Evolutionary conservation across 2,888 invertebrate species (phyloP).

Genomic region (Leucophenga maculata): DNA sequence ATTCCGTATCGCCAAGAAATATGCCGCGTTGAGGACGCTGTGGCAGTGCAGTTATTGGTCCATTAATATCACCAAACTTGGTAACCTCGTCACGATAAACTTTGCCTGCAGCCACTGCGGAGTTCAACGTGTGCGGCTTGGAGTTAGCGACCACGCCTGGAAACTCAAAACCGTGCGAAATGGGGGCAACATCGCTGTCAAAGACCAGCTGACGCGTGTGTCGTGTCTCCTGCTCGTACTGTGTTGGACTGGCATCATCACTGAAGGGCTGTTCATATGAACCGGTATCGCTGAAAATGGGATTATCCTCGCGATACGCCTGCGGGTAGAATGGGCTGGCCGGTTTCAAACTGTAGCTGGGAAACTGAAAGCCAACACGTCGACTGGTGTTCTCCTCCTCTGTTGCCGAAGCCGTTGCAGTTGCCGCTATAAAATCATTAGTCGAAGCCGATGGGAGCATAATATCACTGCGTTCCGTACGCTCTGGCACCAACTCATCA

Average conservation of each 20-base stretch:
- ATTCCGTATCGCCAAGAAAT: conserved; percentile 68
- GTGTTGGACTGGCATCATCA: conserved; percentile 51
- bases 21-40: conserved; percentile 67
- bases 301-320: conserved; percentile 71
- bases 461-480: conserved; percentile 63
- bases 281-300: conserved; percentile 64
- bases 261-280: conserved; percentile 66
- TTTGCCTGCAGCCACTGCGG: conserved; percentile 58
- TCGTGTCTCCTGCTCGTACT: conserved; percentile 63
- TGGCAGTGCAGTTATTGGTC: conserved; percentile 70
- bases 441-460: conserved; percentile 47
- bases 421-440: conserved; percentile 21
- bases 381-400: conserved; percentile 67
- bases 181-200: conserved; percentile 58
- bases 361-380: conserved; percentile 71
- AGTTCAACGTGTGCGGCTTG: conserved; percentile 64
- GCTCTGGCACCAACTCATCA: conserved; percentile 57
- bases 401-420: conserved; percentile 38
- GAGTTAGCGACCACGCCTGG: conserved; percentile 66
- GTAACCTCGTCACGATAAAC: conserved; percentile 71
- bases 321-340: conserved; percentile 71
- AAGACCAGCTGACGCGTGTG: conserved; percentile 66
- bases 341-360: conserved; percentile 68
- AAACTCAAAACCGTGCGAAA: conserved; percentile 66
- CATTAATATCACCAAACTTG: conserved; percentile 72